These are phyloP conservation scores for Hylyphantes graminicola DNA, from an alignment of 1,140 invertebrate species.

Conservation along the genomic window DNA sequence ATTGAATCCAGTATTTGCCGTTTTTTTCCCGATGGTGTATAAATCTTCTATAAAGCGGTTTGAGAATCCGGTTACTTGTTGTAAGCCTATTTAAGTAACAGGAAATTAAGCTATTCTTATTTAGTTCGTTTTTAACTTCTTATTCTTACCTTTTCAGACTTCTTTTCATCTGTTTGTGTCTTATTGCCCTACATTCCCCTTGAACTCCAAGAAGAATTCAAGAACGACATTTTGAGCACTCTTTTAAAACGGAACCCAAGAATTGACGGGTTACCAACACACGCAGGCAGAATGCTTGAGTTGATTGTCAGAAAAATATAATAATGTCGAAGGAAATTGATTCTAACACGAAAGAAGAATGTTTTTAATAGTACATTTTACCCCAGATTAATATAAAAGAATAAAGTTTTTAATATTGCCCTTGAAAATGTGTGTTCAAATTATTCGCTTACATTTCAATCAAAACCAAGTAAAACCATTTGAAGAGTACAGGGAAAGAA, in stretches of 20 bases:
- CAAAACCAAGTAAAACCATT: too few relatives aligned
- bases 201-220: background rate
- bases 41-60: too few relatives aligned
- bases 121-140: background rate
- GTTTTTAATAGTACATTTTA: too few relatives aligned
- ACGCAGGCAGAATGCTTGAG: background rate
- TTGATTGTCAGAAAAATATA: background rate
- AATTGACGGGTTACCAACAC: background rate
- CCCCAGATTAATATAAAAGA: too few relatives aligned
- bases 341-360: too few relatives aligned
- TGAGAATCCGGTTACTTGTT: background rate
- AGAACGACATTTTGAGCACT: background rate
- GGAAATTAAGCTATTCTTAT: background rate
- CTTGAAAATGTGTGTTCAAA: too few relatives aligned
- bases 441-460: too few relatives aligned
- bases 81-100: background rate
- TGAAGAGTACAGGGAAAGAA: too few relatives aligned
- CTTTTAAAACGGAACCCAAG: background rate
- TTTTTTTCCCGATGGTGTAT: too few relatives aligned
- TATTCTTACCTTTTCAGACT: background rate
- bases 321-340: background rate
- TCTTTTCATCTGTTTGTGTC: background rate
- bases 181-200: background rate
- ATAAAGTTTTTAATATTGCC: too few relatives aligned
- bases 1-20: too few relatives aligned